Evolutionary conservation across 2,888 invertebrate species (phyloP).

Genomic region (Tetranychus piercei): DNA sequence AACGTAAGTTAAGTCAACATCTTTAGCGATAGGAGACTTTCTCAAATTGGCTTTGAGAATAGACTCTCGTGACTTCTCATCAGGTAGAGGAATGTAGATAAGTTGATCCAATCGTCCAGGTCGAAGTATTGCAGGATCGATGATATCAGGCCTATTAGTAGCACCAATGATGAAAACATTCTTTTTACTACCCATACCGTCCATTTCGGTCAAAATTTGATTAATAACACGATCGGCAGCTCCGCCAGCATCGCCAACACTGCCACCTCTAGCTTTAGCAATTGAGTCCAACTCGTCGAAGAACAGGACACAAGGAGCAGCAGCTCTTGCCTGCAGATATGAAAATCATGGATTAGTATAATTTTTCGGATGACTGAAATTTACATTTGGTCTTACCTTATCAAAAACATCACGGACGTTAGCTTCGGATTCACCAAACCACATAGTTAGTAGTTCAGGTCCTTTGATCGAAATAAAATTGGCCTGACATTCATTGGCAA

Average conservation of each 20-base stretch:
- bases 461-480: conserved; percentile 99
- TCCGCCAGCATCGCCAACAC: conserved; percentile 89
- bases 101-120: conserved; percentile 97
- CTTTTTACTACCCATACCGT: conserved; percentile 99
- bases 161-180: conserved; percentile 99
- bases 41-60: conserved; percentile 87
- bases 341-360: conserved; percentile 21
- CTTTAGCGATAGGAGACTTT: conserved; percentile 85
- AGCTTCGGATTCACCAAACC: conserved; percentile 99
- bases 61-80: conserved; percentile 88
- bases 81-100: conserved; percentile 98
- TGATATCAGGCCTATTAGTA: conserved; percentile 76
- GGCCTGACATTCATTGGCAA: conserved; percentile 98
- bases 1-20: conserved; percentile 60
- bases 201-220: conserved; percentile 99
- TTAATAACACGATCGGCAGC: conserved; percentile 98
- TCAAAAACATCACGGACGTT: conserved; percentile 99
- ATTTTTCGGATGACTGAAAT: background rate
- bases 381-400: conserved; percentile 47
- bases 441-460: conserved; percentile 90
- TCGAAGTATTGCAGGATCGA: conserved; percentile 94
- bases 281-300: conserved; percentile 99
- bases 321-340: conserved; percentile 62
- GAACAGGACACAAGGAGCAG: conserved; percentile 96
- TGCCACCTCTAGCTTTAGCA: conserved; percentile 94